These are phyloP conservation scores for Callosobruchus maculatus DNA, from an alignment of 2,888 invertebrate species.

Conservation along the genomic window DNA sequence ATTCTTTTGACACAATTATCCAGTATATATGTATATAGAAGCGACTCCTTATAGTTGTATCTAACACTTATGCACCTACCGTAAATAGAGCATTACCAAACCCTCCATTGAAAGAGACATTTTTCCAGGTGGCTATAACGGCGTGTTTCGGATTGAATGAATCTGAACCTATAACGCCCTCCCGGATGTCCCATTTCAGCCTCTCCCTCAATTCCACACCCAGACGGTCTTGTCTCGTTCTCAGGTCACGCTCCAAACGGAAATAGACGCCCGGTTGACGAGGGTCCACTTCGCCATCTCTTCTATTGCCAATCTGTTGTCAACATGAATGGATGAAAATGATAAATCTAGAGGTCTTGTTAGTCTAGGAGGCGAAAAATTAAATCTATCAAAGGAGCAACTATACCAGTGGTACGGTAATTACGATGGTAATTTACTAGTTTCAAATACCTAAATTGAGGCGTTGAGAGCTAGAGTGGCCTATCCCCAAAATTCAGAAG, in stretches of 20 bases:
- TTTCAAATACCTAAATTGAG: too few relatives aligned
- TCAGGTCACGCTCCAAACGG: constrained; percentile 67
- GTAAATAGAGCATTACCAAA: constrained; percentile 47
- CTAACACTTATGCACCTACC: constrained; percentile 23
- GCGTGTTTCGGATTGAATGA: constrained; percentile 89
- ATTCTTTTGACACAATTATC: too few relatives aligned
- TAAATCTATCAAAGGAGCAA: too few relatives aligned
- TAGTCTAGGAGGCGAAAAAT: constrained; percentile 60
- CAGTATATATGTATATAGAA: not conserved
- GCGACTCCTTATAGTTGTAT: not conserved
- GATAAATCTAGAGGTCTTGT: not conserved
- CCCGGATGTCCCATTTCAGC: constrained; percentile 82
- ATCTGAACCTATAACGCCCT: constrained; percentile 87
- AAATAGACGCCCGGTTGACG: constrained; percentile 81
- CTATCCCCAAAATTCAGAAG: too few relatives aligned
- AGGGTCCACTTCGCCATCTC: constrained; percentile 71
- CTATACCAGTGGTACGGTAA: too few relatives aligned
- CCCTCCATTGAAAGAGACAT: constrained; percentile 89
- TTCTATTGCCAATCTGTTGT: constrained; percentile 46
- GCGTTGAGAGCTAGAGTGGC: too few relatives aligned
- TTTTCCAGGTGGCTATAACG: constrained; percentile 91
- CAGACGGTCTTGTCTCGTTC: constrained; percentile 71
- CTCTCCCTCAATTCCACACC: constrained; percentile 85
- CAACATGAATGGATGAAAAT: not conserved
- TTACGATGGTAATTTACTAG: too few relatives aligned